Conservation (phyloP, 1,140 invertebrate genomes). For the Trichogramma pretiosum region DNA sequence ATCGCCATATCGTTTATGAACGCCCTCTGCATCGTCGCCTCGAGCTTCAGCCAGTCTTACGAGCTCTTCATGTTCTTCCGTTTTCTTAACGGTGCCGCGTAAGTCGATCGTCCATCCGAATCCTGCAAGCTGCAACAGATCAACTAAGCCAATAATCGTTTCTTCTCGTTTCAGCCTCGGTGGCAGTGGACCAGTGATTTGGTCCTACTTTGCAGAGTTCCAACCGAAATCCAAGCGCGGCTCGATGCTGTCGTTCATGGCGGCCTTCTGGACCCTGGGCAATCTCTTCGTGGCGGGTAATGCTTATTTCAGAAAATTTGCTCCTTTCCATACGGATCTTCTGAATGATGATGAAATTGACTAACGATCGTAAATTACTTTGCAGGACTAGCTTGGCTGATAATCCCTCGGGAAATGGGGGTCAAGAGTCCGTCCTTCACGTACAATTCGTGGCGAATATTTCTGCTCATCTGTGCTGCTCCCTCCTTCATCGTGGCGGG, state of each 20-base stretch:
- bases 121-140: neutral
- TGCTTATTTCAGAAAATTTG: conserved; percentile 17
- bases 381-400: conserved; percentile 72
- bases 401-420: conserved; percentile 72
- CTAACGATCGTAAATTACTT: too few species aligned
- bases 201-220: conserved; percentile 92
- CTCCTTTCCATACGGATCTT: too few species aligned
- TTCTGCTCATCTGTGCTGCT: conserved; percentile 74
- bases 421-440: conserved; percentile 55
- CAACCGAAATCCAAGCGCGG: conserved; percentile 82
- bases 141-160: neutral
- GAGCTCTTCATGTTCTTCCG: conserved; percentile 80
- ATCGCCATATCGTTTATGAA: conserved; percentile 85
- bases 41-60: conserved; percentile 79
- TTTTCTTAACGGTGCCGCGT: conserved; percentile 87
- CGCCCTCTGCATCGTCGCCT: conserved; percentile 76
- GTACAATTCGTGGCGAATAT: conserved; percentile 88
- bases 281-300: conserved; percentile 75
- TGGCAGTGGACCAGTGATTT: conserved; percentile 88
- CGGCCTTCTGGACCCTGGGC: conserved; percentile 86
- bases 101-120: conserved; percentile 44
- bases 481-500: conserved; percentile 78
- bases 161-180: conserved; percentile 60
- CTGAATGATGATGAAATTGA: too few species aligned
- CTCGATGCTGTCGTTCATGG: conserved; percentile 84